Evolutionary conservation across 2,888 invertebrate genomes (phyloP), one percentile per base, ranked within the genome.

Genomic region (Eristalis intricaria): DNA sequence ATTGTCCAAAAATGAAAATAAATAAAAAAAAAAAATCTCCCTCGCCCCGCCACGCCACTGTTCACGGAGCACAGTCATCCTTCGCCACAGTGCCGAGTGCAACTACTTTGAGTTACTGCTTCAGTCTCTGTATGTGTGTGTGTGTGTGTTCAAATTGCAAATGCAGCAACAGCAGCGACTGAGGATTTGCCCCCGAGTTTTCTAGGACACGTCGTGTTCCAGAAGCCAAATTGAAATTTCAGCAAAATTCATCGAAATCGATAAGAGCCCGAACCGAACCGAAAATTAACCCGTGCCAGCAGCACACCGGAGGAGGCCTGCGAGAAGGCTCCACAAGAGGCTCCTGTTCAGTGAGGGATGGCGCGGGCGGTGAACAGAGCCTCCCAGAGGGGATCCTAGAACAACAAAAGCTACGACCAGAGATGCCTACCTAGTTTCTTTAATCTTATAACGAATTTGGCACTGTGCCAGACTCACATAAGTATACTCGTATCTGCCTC

Each of bases 381-480:
- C 38, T 60, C 22, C 26, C 50, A 40, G 68, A 64, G 81, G 66
- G 78, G 66, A 73, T 75, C 58, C 82, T 66, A 79, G 69, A 80
- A 88, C 76, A 88, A 88, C 84, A 88, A 88, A 84, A 76, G 73
- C 83, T 61, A 58, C 29, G 58, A 73, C 66, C 65, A 61, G 70
- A 73, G 84, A 84, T 88, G 80, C 88, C 80, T 81, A 88, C 84
- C 88, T 88, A 84, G 84, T 88, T 88, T 88, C 88, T 88, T 88
- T 88, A 88, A 88, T 88, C 88, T 88, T 88, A 88, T 88, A 88
- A 88, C 88, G 84, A 84, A 88, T 80, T 83, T 88, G 88, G 88
- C 88, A 84, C 70, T 69, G 77, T 84, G 84, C 88, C 88, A 88
- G 77, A 61, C 78, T 70, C 77, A 19, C 50, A 43, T 8, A 32